Conservation (phyloP, 2,888 invertebrate genomes). For the Drosophila prostipennis region DNA sequence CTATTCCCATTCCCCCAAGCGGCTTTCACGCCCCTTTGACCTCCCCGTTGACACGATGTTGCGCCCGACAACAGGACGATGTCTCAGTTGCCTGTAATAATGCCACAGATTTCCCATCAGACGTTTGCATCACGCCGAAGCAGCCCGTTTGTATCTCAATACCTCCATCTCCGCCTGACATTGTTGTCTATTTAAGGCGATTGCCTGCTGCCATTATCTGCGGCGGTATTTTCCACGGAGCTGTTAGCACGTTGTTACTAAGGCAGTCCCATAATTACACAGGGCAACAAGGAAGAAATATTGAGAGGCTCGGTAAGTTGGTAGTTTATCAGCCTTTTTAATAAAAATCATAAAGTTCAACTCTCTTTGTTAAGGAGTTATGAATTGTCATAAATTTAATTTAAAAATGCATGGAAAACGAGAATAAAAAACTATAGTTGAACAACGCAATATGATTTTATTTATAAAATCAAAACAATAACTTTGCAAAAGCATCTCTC, state of each 20-base stretch:
- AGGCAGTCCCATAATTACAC: neutral
- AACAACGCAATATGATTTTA: no score
- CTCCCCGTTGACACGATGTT: neutral
- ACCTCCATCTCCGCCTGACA: neutral
- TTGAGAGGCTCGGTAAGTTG: no score
- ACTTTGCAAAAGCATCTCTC: no score
- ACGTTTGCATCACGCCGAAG: slow-evolving; percentile 8
- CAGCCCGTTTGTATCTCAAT: neutral
- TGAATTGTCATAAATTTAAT: no score
- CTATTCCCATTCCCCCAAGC: slow-evolving; percentile 11
- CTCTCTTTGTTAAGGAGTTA: no score
- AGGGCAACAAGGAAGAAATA: neutral
- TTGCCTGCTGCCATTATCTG: slow-evolving; percentile 9
- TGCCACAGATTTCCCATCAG: slow-evolving; percentile 17
- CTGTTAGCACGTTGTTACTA: slow-evolving; percentile 2
- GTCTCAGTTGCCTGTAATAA: slow-evolving; percentile 22
- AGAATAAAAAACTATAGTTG: no score
- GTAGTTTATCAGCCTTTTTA: no score
- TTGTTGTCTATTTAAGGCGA: slow-evolving; percentile 19
- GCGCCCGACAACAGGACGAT: neutral
- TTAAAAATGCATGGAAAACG: no score
- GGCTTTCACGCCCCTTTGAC: neutral
- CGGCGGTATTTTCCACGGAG: slow-evolving; percentile 2
- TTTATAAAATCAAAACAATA: no score
- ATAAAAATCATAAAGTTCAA: no score